Base-by-base conservation (phyloP, 2,888 invertebrate species). In the Pasiphila rectangulata region DNA sequence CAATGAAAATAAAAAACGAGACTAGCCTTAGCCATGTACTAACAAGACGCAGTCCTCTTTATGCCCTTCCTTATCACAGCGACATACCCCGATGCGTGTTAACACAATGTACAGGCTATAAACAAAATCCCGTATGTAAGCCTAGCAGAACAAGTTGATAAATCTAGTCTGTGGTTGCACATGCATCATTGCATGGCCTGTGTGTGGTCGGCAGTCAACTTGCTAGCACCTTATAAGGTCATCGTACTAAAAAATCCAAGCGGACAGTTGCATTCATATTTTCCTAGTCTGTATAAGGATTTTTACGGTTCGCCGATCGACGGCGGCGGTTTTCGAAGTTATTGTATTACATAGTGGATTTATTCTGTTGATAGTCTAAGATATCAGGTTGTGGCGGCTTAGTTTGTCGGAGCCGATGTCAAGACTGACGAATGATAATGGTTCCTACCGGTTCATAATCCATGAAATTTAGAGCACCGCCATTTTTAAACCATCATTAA, bases 91-190 rank as follows among this genome's bases (percentile, higher is more conserved):
- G 30, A 37, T n/a, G 27, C 49, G 16, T 52, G 44, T 51, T 45
- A 45, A 44, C 40, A 46, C 25, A 50, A 51, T 30, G 40, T 44
- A 13, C 36, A 64, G 65, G 56, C 68, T 68, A 76, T 77, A 78
- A 75, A 76, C 73, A 75, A 79, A 75, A 73, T 72, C 63, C 58
- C 56, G 55, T 51, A 61, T 67, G 70, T 73, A 64, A 63, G 64
- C 59, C 69, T 52, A 63, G 59, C 63, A 50, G 61, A 71, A 76
- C 75, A 75, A 56, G 46, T 54, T 57, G 61, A 78, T 81, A 78
- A 79, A 80, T 83, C 75, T 72, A 55, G 56, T 54, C 58, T 61
- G 68, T 69, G 68, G 64, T 57, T 59, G 52, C 56, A 61, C 64
- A 70, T 70, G 64, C 67, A 69, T 74, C 75, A 71, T 67, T 59